Evolutionary conservation across 2,797 vertebrate genomes (phyloP), one percentile per base, ranked within the genome.

Genomic region (Rhodeus uyekii): DNA sequence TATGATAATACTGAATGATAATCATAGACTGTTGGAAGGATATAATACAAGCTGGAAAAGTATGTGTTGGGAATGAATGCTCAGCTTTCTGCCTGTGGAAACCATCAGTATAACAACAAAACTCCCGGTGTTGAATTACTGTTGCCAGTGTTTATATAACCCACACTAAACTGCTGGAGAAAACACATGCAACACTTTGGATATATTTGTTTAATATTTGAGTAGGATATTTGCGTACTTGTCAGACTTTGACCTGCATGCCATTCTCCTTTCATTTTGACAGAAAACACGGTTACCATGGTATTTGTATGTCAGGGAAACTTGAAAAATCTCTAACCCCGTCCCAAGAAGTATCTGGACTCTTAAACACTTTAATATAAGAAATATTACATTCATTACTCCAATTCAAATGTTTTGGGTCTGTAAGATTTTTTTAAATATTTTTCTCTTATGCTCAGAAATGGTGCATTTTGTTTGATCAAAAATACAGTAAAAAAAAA

Each of bases 151-250:
- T 55, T 39, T 13, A 55, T 55, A 55, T 55, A 55, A 55, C 50
- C 50, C 50, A 55, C 22, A 12, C 50, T 55, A 55, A 55, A 58
- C n/a, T 58, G 55, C 24, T 58, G 53, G 73, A 76, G 53, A 39
- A 76, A 36, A 42, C 8, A n/a, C 73, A 76, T 44, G 14, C 36
- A 19, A 29, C 48, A 55, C 14, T 36, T 38, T 53, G 32, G 44
- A 38, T 42, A 42, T 44, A 55, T 39, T 68, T 68, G 64, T n/a
- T 42, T 39, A 42, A n/a, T 53, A 39, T 68, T 58, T 16, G 34
- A 53, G 39, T 55, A 58, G 53, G 53, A 75, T 42, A 75, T 75
- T 42, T 75, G 72, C 36, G 7, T 50, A 2, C 69, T 24, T 74
- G 53, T 60, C 50, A 60, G 73, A 76, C 44, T 32, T 32, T 10